phyloP scores from a whole-genome alignment of 2,888 invertebrate genomes.

The Crepidodera aurea region DNA sequence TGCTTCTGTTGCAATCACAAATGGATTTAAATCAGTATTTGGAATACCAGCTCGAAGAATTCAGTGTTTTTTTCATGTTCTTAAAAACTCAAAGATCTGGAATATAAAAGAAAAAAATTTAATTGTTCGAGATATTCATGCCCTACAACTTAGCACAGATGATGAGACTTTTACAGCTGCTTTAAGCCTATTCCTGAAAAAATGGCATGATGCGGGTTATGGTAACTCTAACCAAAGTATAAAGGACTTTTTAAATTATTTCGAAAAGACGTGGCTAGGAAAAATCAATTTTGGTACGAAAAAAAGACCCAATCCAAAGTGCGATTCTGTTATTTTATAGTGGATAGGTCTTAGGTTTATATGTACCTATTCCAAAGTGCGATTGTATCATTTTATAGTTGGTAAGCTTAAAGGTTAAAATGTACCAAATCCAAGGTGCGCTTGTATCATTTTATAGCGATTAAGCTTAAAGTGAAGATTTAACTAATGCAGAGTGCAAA shows the following conservation, averaged over 20 bases:
- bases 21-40: not conserved
- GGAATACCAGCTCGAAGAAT: not conserved
- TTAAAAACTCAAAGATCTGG: not conserved
- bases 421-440: not conserved
- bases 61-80: not conserved
- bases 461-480: too few species aligned
- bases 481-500: too few species aligned
- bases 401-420: not conserved
- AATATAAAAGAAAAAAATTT: not conserved
- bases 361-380: not conserved
- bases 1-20: not conserved
- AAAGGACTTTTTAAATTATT: slow-evolving; percentile 1
- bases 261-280: slow-evolving; percentile 4
- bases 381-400: not conserved
- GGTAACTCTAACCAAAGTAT: not conserved
- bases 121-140: not conserved
- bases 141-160: not conserved
- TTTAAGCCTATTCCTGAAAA: not conserved
- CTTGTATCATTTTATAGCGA: slow-evolving; percentile 1
- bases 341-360: not conserved
- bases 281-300: slow-evolving; percentile 4
- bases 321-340: not conserved
- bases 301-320: not conserved
- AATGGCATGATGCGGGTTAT: not conserved
- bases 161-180: not conserved